phyloP scores from a whole-genome alignment of 2,888 invertebrate genomes.

The Lithophane ornitopus region DNA sequence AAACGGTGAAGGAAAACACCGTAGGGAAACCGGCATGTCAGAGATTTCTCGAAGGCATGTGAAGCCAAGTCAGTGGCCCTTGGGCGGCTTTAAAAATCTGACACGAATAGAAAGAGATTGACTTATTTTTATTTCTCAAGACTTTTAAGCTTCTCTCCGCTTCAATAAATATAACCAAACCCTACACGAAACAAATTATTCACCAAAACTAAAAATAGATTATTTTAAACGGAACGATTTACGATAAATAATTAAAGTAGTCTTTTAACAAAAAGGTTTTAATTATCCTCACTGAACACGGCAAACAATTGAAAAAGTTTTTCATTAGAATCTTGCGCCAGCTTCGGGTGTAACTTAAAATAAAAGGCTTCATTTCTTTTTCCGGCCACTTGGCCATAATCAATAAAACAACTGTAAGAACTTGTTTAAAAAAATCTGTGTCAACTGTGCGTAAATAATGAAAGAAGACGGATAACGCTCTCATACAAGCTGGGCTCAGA shows the following conservation, averaged over 20 bases:
- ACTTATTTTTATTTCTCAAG: neutral
- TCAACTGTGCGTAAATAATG: neutral
- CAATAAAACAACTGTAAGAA: neutral
- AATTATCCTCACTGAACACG: constrained; percentile 10
- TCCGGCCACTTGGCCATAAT: neutral
- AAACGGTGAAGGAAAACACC: no score
- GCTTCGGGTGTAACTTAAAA: neutral
- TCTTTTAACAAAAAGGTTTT: constrained; percentile 1
- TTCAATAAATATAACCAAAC: neutral
- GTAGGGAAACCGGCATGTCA: no score
- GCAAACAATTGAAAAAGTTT: constrained; percentile 9
- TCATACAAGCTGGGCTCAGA: no score
- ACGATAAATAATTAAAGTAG: neutral
- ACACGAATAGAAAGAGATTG: neutral
- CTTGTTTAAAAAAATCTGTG: neutral
- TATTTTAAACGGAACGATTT: neutral
- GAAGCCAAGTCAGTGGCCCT: no score
- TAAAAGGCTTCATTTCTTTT: constrained; percentile 5
- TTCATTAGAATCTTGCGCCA: neutral
- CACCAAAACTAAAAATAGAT: neutral
- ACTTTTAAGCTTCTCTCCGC: neutral
- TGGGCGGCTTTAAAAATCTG: no score
- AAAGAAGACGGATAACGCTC: no score
- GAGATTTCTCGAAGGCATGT: no score
- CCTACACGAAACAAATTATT: neutral